These are phyloP conservation scores for Oncopodura yosiiana DNA, from an alignment of 1,140 invertebrate species.

Conservation along the genomic window DNA sequence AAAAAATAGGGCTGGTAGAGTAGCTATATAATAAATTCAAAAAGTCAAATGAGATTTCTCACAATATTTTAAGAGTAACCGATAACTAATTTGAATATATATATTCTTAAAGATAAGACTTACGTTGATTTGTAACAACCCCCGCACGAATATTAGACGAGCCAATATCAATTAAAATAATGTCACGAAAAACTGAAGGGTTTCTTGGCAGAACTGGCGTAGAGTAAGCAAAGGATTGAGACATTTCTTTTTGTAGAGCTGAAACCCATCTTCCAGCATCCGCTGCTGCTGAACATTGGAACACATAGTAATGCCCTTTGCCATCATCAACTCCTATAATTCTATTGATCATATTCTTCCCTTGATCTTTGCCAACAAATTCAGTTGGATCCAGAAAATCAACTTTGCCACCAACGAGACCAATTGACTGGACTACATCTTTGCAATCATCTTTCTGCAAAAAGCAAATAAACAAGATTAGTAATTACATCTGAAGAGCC, in stretches of 20 bases:
- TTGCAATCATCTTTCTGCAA: conserved; percentile 43
- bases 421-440: conserved; percentile 42
- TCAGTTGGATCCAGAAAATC: conserved; percentile 46
- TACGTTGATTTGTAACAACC: conserved; percentile 47
- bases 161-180: conserved; percentile 50
- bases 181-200: conserved; percentile 38
- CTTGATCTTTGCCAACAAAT: conserved; percentile 46
- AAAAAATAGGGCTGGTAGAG: conserved; percentile 51
- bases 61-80: background rate
- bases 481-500: no score
- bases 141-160: conserved; percentile 51
- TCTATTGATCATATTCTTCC: conserved; percentile 28
- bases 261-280: conserved; percentile 47
- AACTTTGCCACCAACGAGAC: conserved; percentile 47
- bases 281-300: conserved; percentile 42
- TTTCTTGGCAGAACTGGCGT: conserved; percentile 38
- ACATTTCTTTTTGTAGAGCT: conserved; percentile 40
- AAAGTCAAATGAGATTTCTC: background rate
- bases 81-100: no score
- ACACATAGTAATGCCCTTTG: conserved; percentile 48
- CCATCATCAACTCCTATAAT: conserved; percentile 39
- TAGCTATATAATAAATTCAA: conserved; percentile 38
- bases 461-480: conserved; percentile 5
- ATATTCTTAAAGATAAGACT: conserved; percentile 21
- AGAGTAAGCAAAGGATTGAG: conserved; percentile 11